Evolutionary conservation across 1,140 invertebrate genomes (phyloP).

Genomic region (Aphis gossypii): DNA sequence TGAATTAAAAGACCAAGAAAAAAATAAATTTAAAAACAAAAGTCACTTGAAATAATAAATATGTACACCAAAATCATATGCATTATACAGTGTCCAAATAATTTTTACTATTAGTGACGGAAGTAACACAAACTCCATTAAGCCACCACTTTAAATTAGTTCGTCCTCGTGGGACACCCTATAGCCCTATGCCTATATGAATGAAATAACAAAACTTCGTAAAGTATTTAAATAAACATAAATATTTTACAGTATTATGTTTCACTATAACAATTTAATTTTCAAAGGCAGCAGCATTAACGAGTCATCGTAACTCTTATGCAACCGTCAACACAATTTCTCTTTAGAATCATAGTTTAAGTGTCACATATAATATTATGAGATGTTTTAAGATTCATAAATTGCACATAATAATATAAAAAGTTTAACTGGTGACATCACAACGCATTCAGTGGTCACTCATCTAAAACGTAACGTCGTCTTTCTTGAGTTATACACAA

Average conservation of each 20-base stretch:
- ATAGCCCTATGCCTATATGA: background rate
- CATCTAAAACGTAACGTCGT: background rate
- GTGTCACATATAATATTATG: background rate
- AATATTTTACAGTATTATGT: background rate
- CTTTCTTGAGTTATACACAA: background rate
- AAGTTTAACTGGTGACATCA: background rate
- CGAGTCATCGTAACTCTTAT: background rate
- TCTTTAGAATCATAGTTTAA: background rate
- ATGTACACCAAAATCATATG: background rate
- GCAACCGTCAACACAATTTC: background rate
- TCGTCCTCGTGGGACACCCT: background rate
- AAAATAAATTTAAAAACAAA: background rate
- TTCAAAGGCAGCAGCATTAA: background rate
- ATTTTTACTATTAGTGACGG: slow-evolving; percentile 4
- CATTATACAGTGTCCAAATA: background rate
- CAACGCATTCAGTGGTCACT: background rate
- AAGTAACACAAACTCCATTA: background rate
- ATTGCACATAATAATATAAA: background rate
- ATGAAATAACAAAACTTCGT: background rate
- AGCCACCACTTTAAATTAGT: background rate
- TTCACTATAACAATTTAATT: background rate
- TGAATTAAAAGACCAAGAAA: background rate
- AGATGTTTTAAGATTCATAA: background rate
- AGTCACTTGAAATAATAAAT: background rate
- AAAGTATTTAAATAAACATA: background rate